Evolutionary conservation across 1,140 invertebrate genomes (phyloP), one percentile per base, ranked within the genome.

Genomic region (Oncopeltus fasciatus): DNA sequence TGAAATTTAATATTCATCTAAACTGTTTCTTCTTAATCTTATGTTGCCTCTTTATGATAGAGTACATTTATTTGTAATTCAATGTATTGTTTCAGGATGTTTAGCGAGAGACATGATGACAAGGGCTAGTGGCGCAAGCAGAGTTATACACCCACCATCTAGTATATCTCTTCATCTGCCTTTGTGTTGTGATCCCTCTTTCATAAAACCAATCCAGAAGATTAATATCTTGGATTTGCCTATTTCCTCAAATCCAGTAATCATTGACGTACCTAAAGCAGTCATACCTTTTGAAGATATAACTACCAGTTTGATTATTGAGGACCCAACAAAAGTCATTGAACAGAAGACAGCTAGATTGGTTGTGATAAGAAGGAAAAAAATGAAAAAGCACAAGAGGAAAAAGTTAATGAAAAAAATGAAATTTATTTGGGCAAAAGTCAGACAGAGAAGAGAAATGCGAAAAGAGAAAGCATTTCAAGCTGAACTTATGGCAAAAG

Each of bases 341-440:
- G 79, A 81, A 65, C 88, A 85, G 69, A 78, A 84, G 69, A 88
- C 88, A 0, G 79, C 77, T 1, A 74, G 84, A 57, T 70, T 92
- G 38, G 85, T 92, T 68, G 81, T 85, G 0, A 91, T 92, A 49
- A 79, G 90, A 44, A 76, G 81, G 49, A 81, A 79, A 38, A 94
- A 93, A 74, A 92, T 94, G 84, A 90, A 85, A 69, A 88, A 84
- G 68, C 90, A 92, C 69, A 88, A 92, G 71, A 75, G 86, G 46
- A 84, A 71, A 69, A 93, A 92, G 72, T 72, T 88, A 27, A 77
- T 85, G 60, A 91, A 86, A 69, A 81, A 74, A 63, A 88, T 89
- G 84, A 84, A 83, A 68, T 84, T 80, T 73, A 76, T 80, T 49
- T 85, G 83, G 79, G 80, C 78, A n/a, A 89, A 86, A 70, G 74